These are phyloP conservation scores for Seladonia tumulorum DNA, from an alignment of 2,888 invertebrate species.

Conservation along the genomic window DNA sequence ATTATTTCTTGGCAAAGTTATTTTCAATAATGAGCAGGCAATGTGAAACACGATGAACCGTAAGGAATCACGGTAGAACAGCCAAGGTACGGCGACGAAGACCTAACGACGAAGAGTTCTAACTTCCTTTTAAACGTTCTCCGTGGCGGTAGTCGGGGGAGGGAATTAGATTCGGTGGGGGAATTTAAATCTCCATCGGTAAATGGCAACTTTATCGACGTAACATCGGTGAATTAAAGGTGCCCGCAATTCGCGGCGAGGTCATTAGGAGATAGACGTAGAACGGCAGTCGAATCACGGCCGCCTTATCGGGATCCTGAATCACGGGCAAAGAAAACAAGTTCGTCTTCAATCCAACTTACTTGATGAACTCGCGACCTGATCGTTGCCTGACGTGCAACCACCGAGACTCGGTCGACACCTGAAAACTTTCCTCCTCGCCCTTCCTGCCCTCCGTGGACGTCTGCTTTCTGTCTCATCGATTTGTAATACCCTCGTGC, in stretches of 20 bases:
- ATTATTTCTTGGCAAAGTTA: background rate
- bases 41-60: background rate
- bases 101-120: constrained; percentile 3
- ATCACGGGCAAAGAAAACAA: constrained; percentile 76
- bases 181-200: constrained; percentile 44
- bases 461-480: constrained; percentile 54
- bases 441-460: constrained; percentile 37
- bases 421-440: constrained; percentile 63
- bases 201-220: constrained; percentile 68
- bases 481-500: constrained; percentile 30
- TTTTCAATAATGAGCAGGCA: background rate
- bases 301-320: constrained; percentile 69
- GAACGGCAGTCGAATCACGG: constrained; percentile 66
- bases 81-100: background rate
- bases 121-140: constrained; percentile 1
- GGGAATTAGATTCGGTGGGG: constrained; percentile 10
- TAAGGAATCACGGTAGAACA: background rate
- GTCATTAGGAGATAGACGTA: constrained; percentile 70
- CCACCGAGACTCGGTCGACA: constrained; percentile 64
- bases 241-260: constrained; percentile 60
- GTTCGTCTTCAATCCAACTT: constrained; percentile 79
- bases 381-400: constrained; percentile 63
- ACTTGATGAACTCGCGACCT: constrained; percentile 74
- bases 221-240: constrained; percentile 72
- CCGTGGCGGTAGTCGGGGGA: background rate